Evolutionary conservation across 2,888 invertebrate species (phyloP).

Genomic region (Drosophila paranaensis): DNA sequence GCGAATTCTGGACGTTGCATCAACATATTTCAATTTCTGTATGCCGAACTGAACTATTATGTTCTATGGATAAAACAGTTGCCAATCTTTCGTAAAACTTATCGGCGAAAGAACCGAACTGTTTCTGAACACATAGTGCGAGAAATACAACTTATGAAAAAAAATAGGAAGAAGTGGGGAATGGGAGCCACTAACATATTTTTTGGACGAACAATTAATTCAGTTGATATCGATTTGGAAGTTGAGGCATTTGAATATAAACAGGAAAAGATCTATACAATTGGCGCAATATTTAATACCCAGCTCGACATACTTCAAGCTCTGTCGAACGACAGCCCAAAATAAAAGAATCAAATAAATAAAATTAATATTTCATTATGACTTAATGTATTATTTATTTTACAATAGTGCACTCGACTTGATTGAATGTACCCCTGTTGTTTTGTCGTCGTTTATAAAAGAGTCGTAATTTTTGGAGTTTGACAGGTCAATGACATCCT

Average conservation of each 20-base stretch:
- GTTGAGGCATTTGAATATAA: conserved; percentile 11
- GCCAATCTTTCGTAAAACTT: conserved; percentile 33
- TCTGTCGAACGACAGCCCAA: too few relatives aligned
- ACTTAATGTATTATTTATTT: too few relatives aligned
- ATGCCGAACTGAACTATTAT: conserved; percentile 44
- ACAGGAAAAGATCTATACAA: conserved; percentile 32
- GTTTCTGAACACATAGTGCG: conserved; percentile 50
- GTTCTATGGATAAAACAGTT: conserved; percentile 26
- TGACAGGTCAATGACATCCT: too few relatives aligned
- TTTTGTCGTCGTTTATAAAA: too few relatives aligned
- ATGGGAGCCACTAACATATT: not conserved
- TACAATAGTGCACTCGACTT: too few relatives aligned
- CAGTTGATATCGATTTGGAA: conserved; percentile 12
- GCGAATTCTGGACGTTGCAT: conserved; percentile 27
- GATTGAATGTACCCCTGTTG: too few relatives aligned
- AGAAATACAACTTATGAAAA: conserved; percentile 10
- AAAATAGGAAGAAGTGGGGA: not conserved
- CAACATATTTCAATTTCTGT: conserved; percentile 73
- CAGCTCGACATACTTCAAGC: conserved; percentile 43
- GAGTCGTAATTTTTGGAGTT: too few relatives aligned
- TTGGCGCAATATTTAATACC: conserved; percentile 44
- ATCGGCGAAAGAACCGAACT: conserved; percentile 38
- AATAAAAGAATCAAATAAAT: too few relatives aligned
- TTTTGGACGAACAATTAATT: not conserved
- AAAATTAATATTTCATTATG: too few relatives aligned